A percentile compares a stretch with the other conserved stretches of the same genome.
Conservation (phyloP, 2,113 vertebrate genomes). For the Bos javanicus region DNA sequence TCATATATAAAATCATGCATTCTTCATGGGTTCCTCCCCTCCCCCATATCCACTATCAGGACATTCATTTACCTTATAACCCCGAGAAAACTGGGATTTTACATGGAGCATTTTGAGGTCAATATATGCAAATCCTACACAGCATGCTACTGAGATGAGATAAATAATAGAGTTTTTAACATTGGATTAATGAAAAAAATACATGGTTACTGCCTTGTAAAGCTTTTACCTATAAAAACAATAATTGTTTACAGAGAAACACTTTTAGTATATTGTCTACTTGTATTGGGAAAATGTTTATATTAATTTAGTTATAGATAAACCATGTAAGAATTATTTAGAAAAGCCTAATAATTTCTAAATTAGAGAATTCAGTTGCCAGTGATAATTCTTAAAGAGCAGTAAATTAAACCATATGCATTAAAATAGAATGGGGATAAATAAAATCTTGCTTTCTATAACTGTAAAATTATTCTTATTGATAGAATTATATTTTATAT, state of each 20-base stretch:
- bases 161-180: conserved; percentile 71
- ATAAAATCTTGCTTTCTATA: conserved; percentile 46
- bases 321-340: background rate
- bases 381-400: background rate
- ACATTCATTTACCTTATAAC: conserved; percentile 61
- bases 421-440: conserved; percentile 40
- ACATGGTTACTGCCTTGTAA: conserved; percentile 22
- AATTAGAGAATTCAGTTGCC: conserved; percentile 42
- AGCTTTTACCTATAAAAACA: background rate
- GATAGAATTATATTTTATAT: conserved; percentile 14
- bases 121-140: conserved; percentile 78
- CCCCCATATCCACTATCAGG: background rate
- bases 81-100: conserved; percentile 53
- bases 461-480: conserved; percentile 32
- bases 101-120: conserved; percentile 70
- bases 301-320: conserved; percentile 19
- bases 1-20: background rate
- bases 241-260: conserved; percentile 25
- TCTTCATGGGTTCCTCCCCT: conserved; percentile 21
- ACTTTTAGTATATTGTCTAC: background rate
- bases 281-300: conserved; percentile 10
- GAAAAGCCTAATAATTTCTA: conserved; percentile 52
- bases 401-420: background rate
- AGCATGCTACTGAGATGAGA: conserved; percentile 59
- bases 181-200: conserved; percentile 55